These are phyloP conservation scores for Orgyia antiqua DNA, from an alignment of 2,888 invertebrate species.

Conservation along the genomic window DNA sequence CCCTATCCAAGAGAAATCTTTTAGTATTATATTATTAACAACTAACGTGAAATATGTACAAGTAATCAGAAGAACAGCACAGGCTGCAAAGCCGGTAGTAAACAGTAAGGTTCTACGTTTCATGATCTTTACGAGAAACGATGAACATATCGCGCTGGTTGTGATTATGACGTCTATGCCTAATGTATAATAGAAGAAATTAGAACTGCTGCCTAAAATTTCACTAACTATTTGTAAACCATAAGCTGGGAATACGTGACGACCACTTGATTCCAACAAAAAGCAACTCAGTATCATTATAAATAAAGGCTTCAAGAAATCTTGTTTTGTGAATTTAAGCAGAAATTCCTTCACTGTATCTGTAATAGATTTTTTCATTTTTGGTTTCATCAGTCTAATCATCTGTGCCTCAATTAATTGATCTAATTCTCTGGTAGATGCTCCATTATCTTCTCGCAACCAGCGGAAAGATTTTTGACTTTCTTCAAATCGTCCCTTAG, in stretches of 20 bases:
- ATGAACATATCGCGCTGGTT: constrained; percentile 28
- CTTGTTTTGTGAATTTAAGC: constrained; percentile 35
- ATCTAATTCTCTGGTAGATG: constrained; percentile 32
- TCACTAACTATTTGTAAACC: constrained; percentile 45
- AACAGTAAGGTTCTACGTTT: constrained; percentile 47
- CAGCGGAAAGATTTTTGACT: constrained; percentile 72
- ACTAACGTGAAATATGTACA: constrained; percentile 40
- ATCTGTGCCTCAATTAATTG: constrained; percentile 40
- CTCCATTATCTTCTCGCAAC: constrained; percentile 57
- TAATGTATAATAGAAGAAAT: constrained; percentile 42
- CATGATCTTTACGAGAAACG: constrained; percentile 33
- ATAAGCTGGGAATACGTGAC: constrained; percentile 48
- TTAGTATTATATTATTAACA: constrained; percentile 28
- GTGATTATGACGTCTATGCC: constrained; percentile 46
- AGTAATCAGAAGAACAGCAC: constrained; percentile 28
- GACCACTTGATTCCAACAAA: constrained; percentile 43
- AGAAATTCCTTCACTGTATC: too few relatives aligned
- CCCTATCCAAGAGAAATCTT: constrained; percentile 34
- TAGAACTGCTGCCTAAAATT: constrained; percentile 33
- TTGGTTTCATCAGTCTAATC: constrained; percentile 12
- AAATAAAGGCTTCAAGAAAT: constrained; percentile 45
- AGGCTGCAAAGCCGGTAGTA: constrained; percentile 38
- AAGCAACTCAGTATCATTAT: constrained; percentile 33
- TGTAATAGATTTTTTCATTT: too few relatives aligned
- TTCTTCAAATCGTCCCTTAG: constrained; percentile 42